phyloP scores from a whole-genome alignment of 1,140 invertebrate genomes.

The Oryctes rhinoceros region DNA sequence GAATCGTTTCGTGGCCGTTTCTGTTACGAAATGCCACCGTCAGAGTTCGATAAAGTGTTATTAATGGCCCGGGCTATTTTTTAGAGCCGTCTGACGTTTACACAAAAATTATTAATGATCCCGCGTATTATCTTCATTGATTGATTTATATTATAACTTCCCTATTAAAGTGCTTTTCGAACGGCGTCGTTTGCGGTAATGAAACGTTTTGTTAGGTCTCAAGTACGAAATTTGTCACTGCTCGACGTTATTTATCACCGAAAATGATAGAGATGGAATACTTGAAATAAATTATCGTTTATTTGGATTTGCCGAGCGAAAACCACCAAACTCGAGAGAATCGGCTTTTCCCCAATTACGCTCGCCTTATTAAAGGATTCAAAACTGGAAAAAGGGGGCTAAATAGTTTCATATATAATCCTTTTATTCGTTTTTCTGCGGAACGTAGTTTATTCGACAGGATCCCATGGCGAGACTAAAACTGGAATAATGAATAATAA shows the following conservation, averaged over 20 bases:
- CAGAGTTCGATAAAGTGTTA: slow-evolving; percentile 18
- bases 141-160: slow-evolving; percentile 19
- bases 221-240: slow-evolving; percentile 14
- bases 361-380: too few species aligned
- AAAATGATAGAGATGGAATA: too few species aligned
- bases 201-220: background rate
- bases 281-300: too few species aligned
- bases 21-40: slow-evolving; percentile 13
- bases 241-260: background rate
- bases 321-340: too few species aligned
- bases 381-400: too few species aligned
- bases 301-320: too few species aligned
- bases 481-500: too few species aligned
- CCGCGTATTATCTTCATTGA: slow-evolving; percentile 5
- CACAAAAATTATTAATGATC: slow-evolving; percentile 16
- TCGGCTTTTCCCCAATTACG: too few species aligned
- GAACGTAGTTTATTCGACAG: too few species aligned
- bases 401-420: too few species aligned
- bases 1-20: slow-evolving; percentile 6
- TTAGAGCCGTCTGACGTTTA: slow-evolving; percentile 18
- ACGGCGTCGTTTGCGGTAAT: slow-evolving; percentile 6
- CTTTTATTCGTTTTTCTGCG: too few species aligned
- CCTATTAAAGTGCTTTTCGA: background rate
- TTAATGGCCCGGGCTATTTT: background rate
- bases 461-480: too few species aligned